Base-by-base conservation (phyloP, 1,140 invertebrate genomes). In the Drosophila pseudoananassae region DNA sequence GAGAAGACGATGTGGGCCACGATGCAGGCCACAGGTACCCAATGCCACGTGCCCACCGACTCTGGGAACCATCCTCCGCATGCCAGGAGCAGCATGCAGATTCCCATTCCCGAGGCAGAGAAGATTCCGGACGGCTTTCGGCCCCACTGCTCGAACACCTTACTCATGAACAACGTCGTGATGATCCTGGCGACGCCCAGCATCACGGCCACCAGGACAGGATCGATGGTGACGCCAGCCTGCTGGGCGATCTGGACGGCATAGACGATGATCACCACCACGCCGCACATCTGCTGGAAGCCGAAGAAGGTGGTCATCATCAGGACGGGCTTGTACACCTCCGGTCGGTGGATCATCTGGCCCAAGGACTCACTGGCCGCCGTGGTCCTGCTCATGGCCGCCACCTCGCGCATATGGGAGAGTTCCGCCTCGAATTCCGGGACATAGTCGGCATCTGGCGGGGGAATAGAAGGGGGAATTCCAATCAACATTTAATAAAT, bases 201-300 rank as follows among this genome's bases (percentile, higher is more conserved):
- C 31, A 94, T 91, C 12, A 94, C 93, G 0, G 94, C 93, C 0
- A 93, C 93, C 1, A 95, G 56, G 46, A 94, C 93, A 0, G 93
- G 92, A 78, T 95, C 93, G 1, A 94, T 92, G 14, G 79, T 88
- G 0, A 95, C 92, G 1, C 94, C 93, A 0, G 94, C 94, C 40
- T 93, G 92, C 25, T 90, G 73, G 0, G 94, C 93, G 69, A 97
- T 92, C 93, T 96, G 90, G 12, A 94, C 92, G 0, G 96, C 95
- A 76, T 97, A 97, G 78, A 96, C 96, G 40, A 96, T 94, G 9
- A 96, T 93, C 4, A 96, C 95, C 71, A 96, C 96, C 4, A 95
- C 94, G 0, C 96, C 96, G n/a, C 94, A 95, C 43, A 96, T 94
- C 90, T 97, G 96, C 90, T 97, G 96, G 77, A 97, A 95, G 68